These are phyloP conservation scores for Piprites chloris DNA, from an alignment of 2,113 vertebrate genomes.

Conservation along the genomic window DNA sequence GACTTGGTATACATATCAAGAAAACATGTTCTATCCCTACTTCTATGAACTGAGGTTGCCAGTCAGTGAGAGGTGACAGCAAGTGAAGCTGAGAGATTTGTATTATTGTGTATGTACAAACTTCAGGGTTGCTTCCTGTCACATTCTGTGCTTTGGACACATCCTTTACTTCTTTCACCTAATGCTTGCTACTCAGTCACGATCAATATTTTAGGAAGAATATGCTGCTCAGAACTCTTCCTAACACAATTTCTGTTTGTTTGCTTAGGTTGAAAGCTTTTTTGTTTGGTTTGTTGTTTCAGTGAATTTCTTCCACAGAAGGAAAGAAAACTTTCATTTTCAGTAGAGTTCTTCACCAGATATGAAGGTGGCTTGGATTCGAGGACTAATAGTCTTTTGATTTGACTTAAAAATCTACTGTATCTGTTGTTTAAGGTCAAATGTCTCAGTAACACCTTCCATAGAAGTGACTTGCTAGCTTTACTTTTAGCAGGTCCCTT, in stretches of 20 bases:
- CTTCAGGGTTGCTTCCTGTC: background rate
- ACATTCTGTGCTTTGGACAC: background rate
- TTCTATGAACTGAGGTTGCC: background rate
- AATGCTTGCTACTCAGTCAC: slow-evolving; percentile 1
- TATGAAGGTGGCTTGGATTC: slow-evolving; percentile 36
- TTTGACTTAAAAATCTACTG: slow-evolving; percentile 49
- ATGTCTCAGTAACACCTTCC: slow-evolving; percentile 44
- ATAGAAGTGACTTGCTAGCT: background rate
- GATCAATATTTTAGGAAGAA: background rate
- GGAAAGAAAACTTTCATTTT: slow-evolving; percentile 33
- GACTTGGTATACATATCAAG: background rate
- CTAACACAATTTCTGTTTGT: background rate
- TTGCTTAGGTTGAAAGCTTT: slow-evolving; percentile 15
- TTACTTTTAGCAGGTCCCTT: slow-evolving; percentile 41
- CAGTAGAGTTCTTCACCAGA: slow-evolving; percentile 55
- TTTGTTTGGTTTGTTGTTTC: slow-evolving; percentile 45
- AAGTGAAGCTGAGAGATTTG: background rate
- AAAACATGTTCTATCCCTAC: background rate
- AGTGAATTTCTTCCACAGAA: slow-evolving; percentile 40
- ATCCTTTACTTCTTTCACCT: background rate
- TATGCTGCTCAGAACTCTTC: background rate
- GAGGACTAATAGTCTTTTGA: slow-evolving; percentile 53
- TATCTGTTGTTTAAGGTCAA: slow-evolving; percentile 10
- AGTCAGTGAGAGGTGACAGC: background rate
- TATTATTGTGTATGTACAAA: background rate